phyloP scores from a whole-genome alignment of 2,797 vertebrate species.

The Malurus leucopterus region DNA sequence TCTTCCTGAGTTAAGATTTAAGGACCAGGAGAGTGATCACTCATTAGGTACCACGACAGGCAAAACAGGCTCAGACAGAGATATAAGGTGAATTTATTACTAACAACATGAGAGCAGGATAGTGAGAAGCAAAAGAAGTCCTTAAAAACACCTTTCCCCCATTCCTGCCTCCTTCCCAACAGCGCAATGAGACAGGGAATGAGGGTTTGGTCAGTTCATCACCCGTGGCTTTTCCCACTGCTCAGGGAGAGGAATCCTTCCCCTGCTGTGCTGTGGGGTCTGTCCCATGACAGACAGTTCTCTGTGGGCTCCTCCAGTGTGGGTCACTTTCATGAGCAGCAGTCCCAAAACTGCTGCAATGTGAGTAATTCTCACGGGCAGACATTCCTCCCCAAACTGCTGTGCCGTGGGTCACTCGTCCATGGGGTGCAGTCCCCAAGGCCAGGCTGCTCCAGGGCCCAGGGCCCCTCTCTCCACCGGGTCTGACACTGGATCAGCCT shows the following conservation, averaged over 20 bases:
- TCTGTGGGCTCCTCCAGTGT: fast-evolving
- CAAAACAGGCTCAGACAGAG: not conserved
- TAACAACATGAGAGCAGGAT: not conserved
- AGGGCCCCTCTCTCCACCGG: fast-evolving
- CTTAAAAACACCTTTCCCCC: not conserved
- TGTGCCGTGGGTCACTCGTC: fast-evolving
- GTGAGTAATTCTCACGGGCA: not conserved
- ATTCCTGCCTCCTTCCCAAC: too few species aligned
- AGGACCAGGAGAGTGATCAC: not conserved
- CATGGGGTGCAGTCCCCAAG: not conserved
- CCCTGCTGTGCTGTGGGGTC: fast-evolving
- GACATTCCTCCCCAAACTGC: not conserved
- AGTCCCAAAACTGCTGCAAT: not conserved
- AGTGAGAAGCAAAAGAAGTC: not conserved
- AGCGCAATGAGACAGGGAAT: not conserved
- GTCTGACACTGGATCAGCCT: not conserved
- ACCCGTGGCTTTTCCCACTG: not conserved
- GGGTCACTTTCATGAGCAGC: not conserved
- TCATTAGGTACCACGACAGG: not conserved
- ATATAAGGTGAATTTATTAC: not conserved
- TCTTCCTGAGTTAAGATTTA: not conserved
- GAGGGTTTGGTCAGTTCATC: not conserved
- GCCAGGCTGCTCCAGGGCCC: not conserved
- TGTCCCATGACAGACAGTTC: not conserved
- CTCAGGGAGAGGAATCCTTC: not conserved